These are phyloP conservation scores for Mesembrinibis cayennensis DNA, from an alignment of 2,113 vertebrate species.

Conservation along the genomic window DNA sequence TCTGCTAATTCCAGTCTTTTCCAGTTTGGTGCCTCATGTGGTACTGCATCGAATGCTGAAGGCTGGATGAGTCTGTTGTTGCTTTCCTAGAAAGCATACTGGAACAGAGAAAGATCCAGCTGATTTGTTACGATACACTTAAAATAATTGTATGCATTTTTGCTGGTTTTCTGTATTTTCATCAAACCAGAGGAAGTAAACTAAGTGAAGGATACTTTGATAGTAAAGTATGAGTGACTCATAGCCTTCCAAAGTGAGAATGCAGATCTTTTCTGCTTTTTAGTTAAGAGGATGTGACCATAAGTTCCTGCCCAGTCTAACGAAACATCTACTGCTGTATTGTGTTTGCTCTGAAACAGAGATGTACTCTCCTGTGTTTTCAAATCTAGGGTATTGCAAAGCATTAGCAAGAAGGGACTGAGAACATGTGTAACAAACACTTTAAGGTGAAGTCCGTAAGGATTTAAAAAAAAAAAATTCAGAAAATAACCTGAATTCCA, in stretches of 20 bases:
- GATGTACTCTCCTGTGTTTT: not conserved
- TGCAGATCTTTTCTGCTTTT: not conserved
- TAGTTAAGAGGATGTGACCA: not conserved
- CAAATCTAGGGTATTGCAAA: not conserved
- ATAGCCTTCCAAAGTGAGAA: not conserved
- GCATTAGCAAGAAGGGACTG: not conserved
- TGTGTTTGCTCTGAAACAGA: not conserved
- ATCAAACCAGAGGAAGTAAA: not conserved
- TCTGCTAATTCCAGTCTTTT: not conserved
- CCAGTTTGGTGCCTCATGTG: not conserved
- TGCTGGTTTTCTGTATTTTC: not conserved
- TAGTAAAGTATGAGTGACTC: not conserved
- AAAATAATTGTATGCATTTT: not conserved
- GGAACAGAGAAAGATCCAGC: not conserved
- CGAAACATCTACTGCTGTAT: not conserved
- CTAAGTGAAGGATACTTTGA: not conserved
- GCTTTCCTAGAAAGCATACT: not conserved
- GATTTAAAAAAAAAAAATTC: not conserved
- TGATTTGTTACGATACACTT: not conserved
- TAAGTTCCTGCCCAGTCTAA: not conserved
- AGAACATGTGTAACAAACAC: not conserved
- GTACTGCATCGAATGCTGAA: not conserved
- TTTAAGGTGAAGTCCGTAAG: not conserved
- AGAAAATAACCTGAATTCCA: not conserved
- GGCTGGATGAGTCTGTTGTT: not conserved